phyloP scores from a whole-genome alignment of 2,797 vertebrate genomes.

The Melopsittacus undulatus region DNA sequence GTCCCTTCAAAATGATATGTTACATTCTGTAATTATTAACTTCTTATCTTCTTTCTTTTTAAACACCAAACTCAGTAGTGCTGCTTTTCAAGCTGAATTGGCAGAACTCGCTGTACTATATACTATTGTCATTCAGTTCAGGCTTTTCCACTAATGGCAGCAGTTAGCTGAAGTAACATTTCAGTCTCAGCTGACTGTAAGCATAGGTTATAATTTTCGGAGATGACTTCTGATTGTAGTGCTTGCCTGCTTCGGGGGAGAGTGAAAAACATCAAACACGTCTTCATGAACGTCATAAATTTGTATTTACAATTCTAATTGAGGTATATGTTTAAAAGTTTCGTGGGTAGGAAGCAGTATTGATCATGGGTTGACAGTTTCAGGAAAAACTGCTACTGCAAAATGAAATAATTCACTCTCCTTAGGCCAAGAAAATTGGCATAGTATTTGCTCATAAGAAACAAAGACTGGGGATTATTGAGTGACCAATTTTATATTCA shows the following conservation, averaged over 20 bases:
- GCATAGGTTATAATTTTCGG: not conserved
- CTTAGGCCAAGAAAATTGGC: not conserved
- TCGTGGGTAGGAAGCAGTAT: not conserved
- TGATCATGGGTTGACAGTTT: constrained; percentile 23
- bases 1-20: not conserved
- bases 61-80: not conserved
- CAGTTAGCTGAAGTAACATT: not conserved
- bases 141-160: not conserved
- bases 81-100: not conserved
- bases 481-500: not conserved
- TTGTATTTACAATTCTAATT: constrained; percentile 26
- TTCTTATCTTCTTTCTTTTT: not conserved
- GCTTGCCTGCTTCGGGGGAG: not conserved
- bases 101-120: not conserved
- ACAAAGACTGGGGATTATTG: not conserved
- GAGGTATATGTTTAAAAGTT: not conserved
- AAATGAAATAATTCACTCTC: not conserved
- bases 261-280: not conserved
- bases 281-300: not conserved
- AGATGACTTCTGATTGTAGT: not conserved
- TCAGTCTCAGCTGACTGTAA: not conserved
- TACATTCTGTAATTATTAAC: constrained; percentile 5
- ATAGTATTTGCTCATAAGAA: not conserved
- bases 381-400: not conserved
- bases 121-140: not conserved